These are phyloP conservation scores for Flexamia atlantica DNA, from an alignment of 2,888 invertebrate species.

Conservation along the genomic window DNA sequence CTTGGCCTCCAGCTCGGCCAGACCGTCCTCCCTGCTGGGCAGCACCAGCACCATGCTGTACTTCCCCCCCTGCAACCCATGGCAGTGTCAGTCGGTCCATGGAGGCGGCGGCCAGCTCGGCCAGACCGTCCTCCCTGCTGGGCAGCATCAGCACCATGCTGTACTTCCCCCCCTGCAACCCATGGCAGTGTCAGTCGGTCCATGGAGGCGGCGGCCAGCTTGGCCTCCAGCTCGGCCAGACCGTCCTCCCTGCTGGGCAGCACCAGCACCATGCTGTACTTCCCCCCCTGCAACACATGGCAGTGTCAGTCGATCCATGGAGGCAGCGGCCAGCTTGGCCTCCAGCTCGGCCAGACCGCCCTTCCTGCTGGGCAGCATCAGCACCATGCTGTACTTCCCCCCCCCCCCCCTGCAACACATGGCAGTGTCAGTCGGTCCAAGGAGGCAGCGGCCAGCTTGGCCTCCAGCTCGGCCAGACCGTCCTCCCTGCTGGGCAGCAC, in stretches of 20 bases:
- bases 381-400: constrained; percentile 84
- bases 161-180: too few relatives aligned
- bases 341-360: constrained; percentile 82
- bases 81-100: too few relatives aligned
- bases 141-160: too few relatives aligned
- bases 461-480: too few relatives aligned
- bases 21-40: constrained; percentile 83
- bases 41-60: constrained; percentile 87
- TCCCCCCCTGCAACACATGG: constrained; percentile 78
- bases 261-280: constrained; percentile 86
- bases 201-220: constrained; percentile 77
- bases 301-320: too few relatives aligned
- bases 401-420: too few relatives aligned
- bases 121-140: too few relatives aligned
- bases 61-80: constrained; percentile 78
- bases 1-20: constrained; percentile 80
- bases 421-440: too few relatives aligned
- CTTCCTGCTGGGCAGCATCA: constrained; percentile 84
- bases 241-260: constrained; percentile 84
- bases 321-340: constrained; percentile 76
- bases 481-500: too few relatives aligned
- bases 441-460: too few relatives aligned
- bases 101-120: too few relatives aligned
- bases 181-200: constrained; percentile 73
- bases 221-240: constrained; percentile 79